Conservation (phyloP, 1,140 invertebrate species). For the Elymnias hypermnestra region DNA sequence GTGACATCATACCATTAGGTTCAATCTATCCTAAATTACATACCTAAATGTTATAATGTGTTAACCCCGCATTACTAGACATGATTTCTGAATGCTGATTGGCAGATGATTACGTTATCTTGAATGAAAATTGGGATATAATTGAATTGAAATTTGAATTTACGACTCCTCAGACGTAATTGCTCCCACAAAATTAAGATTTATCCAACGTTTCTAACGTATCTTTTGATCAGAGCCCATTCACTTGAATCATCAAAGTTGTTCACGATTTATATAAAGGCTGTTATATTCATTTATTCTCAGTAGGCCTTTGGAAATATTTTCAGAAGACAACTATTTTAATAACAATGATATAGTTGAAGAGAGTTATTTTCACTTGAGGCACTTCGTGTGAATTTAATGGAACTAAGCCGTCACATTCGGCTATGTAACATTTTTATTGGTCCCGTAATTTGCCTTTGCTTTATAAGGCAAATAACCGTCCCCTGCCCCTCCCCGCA, state of each 20-base stretch:
- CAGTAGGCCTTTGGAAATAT: too few species aligned
- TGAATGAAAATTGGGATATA: constrained; percentile 21
- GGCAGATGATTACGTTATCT: constrained; percentile 18
- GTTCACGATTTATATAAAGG: background rate
- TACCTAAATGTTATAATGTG: background rate
- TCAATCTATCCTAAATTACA: too few species aligned
- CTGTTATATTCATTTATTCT: too few species aligned
- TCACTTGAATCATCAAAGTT: constrained; percentile 11
- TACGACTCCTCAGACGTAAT: constrained; percentile 17
- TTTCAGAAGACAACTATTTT: too few species aligned
- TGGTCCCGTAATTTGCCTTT: too few species aligned
- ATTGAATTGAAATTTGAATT: constrained; percentile 22
- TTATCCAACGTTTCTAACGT: constrained; percentile 14
- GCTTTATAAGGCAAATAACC: too few species aligned
- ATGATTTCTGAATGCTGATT: constrained; percentile 11
- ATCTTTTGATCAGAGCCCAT: constrained; percentile 11
- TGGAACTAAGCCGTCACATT: too few species aligned
- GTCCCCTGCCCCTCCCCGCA: too few species aligned
- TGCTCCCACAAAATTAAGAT: constrained; percentile 17
- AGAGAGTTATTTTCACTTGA: too few species aligned
- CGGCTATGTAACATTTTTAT: too few species aligned
- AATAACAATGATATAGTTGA: too few species aligned
- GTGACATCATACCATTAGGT: background rate
- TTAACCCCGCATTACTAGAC: background rate
- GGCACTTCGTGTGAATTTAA: too few species aligned